phyloP scores from a whole-genome alignment of 2,888 invertebrate species.

The Scaptomyza cyrtandrae region DNA sequence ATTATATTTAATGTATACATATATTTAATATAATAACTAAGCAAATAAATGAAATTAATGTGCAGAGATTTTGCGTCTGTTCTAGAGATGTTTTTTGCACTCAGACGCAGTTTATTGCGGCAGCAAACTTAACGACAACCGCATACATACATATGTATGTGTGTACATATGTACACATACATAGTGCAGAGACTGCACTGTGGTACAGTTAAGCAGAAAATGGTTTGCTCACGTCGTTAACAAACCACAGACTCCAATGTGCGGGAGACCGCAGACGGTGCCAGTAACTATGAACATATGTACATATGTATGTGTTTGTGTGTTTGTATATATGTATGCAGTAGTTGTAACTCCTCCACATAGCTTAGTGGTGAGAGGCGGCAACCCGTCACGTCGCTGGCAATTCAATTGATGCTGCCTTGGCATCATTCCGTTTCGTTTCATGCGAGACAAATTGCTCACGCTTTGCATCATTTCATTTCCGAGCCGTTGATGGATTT shows the following conservation, averaged over 20 bases:
- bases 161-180: background rate
- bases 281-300: conserved; percentile 3
- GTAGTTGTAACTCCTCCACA: conserved; percentile 6
- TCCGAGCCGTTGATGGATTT: conserved; percentile 69
- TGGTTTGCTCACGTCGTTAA: conserved; percentile 15
- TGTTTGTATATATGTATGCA: background rate
- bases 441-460: conserved; percentile 66
- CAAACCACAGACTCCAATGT: conserved; percentile 13
- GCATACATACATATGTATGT: background rate
- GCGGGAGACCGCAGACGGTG: conserved; percentile 23
- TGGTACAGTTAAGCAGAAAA: conserved; percentile 10
- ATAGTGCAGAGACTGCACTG: conserved; percentile 1
- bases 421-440: conserved; percentile 43
- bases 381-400: conserved; percentile 4
- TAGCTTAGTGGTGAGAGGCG: conserved; percentile 4
- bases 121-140: conserved; percentile 25
- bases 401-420: conserved; percentile 42
- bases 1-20: background rate
- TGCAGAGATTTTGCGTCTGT: conserved; percentile 7
- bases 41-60: background rate
- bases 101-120: conserved; percentile 18
- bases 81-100: conserved; percentile 1
- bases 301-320: background rate
- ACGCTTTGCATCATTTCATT: conserved; percentile 66
- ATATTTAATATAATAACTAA: background rate